Base-by-base conservation (phyloP, 2,113 vertebrate species). In the Callospermophilus lateralis region DNA sequence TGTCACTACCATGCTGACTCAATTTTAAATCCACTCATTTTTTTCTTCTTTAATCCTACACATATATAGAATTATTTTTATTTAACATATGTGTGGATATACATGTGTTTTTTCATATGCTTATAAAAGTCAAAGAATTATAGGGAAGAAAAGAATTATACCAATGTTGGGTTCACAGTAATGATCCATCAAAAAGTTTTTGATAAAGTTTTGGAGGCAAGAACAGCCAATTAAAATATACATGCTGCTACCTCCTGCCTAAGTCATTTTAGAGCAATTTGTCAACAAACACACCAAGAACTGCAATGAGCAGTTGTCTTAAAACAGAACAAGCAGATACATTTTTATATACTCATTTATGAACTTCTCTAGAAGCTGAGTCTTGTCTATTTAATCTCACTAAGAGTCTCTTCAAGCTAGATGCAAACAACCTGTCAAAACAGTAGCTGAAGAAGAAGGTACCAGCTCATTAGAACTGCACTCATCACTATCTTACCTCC, bases 391-490 rank as follows among this genome's bases (percentile, higher is more conserved):
- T 97, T 90, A 96, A 86, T 48, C 77, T 92, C 84, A 92, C 5
- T 76, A 39, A 90, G 37, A 93, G 26, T 85, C 26, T 94, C 97
- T 94, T 94, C 5, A 8, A 97, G 65, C 73, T 88, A 72, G 63
- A 90, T 30, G 83, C 94, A 98, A 97, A 65, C 30, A 95, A 48
- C 3, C 22, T 95, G 84, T 61, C 67, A 97, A 84, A 93, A 84
- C 63, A 88, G 51, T 2, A 90, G 1, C 34, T 89, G 48, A 96
- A 91, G 76, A 95, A 95, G 48, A 55, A 63, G 1, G 1, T 88
- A 98, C 95, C 84, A 87, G 63, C 34, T 97, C 70, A 39, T 97
- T 96, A 96, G 1, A 19, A 24, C 10, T 92, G 12, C 28, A 9
- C n/a, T 68, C 39, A 51, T 93, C 0, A 68, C 3, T 94, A 28